These are phyloP conservation scores for Spheniscus humboldti DNA, from an alignment of 2,797 vertebrate genomes.

Conservation along the genomic window DNA sequence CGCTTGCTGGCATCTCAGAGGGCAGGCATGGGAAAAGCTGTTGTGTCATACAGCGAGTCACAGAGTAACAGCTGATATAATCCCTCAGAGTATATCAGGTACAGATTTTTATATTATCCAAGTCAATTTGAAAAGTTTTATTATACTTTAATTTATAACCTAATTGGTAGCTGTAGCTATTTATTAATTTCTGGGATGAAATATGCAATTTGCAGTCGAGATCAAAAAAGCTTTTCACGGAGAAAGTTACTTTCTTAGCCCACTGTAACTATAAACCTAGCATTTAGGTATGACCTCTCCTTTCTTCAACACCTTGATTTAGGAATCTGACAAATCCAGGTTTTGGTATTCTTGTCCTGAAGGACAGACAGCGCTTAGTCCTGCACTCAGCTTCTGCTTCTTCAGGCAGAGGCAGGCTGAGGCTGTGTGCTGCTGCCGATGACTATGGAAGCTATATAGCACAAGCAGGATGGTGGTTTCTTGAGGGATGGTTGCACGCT, in stretches of 20 bases:
- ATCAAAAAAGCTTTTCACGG: neutral
- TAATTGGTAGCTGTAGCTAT: neutral
- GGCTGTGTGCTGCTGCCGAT: neutral
- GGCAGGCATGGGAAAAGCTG: neutral
- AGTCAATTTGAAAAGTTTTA: neutral
- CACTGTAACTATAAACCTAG: neutral
- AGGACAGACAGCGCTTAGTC: neutral
- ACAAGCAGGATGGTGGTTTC: neutral
- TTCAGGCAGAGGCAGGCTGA: neutral
- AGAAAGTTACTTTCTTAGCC: neutral
- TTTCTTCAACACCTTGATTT: neutral
- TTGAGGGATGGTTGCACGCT: fast-evolving
- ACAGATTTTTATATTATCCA: neutral
- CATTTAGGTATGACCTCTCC: neutral
- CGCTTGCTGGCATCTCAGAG: neutral
- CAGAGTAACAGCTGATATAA: neutral
- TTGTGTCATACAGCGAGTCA: neutral
- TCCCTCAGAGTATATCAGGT: neutral
- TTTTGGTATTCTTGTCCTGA: neutral
- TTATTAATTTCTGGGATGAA: neutral
- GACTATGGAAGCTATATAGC: fast-evolving
- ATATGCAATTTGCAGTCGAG: neutral
- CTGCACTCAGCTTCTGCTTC: neutral
- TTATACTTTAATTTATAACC: neutral
- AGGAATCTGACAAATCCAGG: neutral